Percentiles rank a stretch among this genome's conserved stretches.
These are phyloP conservation scores for Crossaster papposus DNA, from an alignment of 53 echinoderm and acorn worm species.

Conservation along the genomic window DNA sequence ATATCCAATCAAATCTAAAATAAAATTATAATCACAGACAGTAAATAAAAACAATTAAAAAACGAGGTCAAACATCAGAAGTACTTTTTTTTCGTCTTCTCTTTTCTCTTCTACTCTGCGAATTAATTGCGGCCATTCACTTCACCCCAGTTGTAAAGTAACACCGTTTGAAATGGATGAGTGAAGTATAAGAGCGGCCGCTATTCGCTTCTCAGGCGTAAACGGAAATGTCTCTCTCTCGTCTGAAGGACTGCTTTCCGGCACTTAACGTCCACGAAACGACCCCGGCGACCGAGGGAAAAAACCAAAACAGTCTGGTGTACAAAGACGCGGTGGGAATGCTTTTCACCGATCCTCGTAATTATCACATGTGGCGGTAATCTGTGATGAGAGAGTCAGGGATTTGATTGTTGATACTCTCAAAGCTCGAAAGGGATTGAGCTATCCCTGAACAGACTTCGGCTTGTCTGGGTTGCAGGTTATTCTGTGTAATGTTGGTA, in stretches of 20 bases:
- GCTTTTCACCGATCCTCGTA: not conserved
- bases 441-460: no score
- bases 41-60: not conserved
- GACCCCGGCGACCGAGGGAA: not conserved
- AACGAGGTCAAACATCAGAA: not conserved
- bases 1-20: not conserved
- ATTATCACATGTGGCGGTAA: not conserved
- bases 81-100: not conserved
- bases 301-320: not conserved
- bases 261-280: slow-evolving; percentile 4
- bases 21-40: not conserved
- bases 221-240: not conserved
- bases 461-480: no score
- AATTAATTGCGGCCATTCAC: not conserved
- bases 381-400: no score
- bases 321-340: not conserved
- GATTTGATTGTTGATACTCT: no score
- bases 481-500: no score
- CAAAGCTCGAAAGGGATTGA: no score
- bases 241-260: slow-evolving; percentile 5
- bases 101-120: not conserved
- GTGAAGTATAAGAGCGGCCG: not conserved
- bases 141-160: not conserved
- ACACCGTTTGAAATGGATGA: not conserved
- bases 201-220: not conserved